Evolutionary conservation across 2,113 vertebrate genomes (phyloP), one percentile per base, ranked within the genome.

Genomic region (Petromus typicus): DNA sequence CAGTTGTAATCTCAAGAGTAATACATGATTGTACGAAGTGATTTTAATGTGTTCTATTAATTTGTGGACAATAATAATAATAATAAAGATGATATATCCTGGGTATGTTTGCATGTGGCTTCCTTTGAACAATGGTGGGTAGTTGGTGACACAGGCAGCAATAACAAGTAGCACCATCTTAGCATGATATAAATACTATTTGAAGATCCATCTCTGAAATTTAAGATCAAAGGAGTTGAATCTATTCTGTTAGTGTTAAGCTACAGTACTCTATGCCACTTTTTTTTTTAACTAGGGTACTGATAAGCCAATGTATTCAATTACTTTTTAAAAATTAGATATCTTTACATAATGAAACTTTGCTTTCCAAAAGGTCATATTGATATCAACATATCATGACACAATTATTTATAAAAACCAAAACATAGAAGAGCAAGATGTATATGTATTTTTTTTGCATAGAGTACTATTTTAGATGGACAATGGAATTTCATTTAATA

Each of bases 221-320:
- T 67, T 82, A 97, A 96, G 64, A 96, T 96, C 61, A 92, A 96
- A 95, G 37, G 25, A 97, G 96, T 3, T 95, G 54, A 97, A 96
- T 92, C 86, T 94, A 67, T 93, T 96, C 80, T 90, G 81, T 89
- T 86, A 94, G 69, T 51, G 61, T 95, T 66, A 91, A 96, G 57
- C 96, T 93, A 92, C 63, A 90, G 64, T 90, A 86, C 27, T 71
- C 80, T 45, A 95, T 51, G 48, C 48, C 54, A 88, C 43, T 94
- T n/a, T 76, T 45, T 95, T 96, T 95, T 66, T n/a, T n/a, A n/a
- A 51, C 51, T 88, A 90, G 32, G 22, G 25, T 88, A 84, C 10
- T 59, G 59, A 90, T 96, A 97, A 92, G 43, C 37, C 90, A 92
- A 95, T 23, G 3, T 91, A 91, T 94, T 90, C 6, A 25, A 40